phyloP scores from a whole-genome alignment of 1,140 invertebrate genomes.

The Rhopalosiphum maidis region DNA sequence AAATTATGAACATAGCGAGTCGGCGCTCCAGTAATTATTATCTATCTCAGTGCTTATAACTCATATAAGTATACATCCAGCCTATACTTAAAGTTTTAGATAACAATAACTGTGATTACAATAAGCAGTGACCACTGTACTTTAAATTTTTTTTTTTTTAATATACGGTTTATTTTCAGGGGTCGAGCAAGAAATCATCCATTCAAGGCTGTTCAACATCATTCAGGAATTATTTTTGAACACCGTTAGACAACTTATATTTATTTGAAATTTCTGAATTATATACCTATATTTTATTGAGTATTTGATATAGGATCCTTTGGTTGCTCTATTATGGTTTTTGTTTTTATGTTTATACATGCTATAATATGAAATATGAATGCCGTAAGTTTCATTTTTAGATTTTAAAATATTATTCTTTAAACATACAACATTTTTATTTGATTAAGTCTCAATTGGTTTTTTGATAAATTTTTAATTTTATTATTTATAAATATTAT shows the following conservation, averaged over 20 bases:
- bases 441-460: not conserved
- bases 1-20: too few species aligned
- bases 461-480: not conserved
- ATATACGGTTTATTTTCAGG: not conserved
- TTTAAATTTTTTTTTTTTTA: too few species aligned
- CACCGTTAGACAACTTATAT: slow-evolving; percentile 3
- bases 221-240: slow-evolving; percentile 55
- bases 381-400: not conserved
- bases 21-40: too few species aligned
- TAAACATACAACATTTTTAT: not conserved
- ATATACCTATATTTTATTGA: not conserved
- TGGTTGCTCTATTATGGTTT: not conserved
- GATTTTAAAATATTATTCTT: not conserved
- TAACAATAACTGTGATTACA: too few species aligned
- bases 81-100: too few species aligned
- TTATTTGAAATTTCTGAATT: not conserved
- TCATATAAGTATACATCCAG: too few species aligned
- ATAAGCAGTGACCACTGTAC: too few species aligned
- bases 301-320: not conserved
- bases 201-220: slow-evolving; percentile 42
- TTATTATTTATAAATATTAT: too few species aligned
- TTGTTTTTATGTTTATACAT: not conserved
- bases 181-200: slow-evolving; percentile 48
- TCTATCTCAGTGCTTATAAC: too few species aligned
- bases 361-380: not conserved